phyloP scores from a whole-genome alignment of 2,797 vertebrate genomes.

The Lagodon rhomboides region DNA sequence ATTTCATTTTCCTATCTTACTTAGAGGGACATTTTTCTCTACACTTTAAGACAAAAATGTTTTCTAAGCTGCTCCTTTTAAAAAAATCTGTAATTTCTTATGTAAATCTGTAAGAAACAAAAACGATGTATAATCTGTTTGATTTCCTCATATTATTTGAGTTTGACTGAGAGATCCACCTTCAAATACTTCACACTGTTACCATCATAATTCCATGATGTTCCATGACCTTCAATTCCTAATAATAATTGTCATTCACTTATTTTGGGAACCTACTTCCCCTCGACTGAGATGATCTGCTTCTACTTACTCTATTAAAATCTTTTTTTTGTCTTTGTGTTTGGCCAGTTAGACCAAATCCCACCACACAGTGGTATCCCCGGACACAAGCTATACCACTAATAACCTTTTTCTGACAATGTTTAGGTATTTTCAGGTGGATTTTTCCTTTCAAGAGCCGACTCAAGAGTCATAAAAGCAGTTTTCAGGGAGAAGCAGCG shows the following conservation, averaged over 20 bases:
- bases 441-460: slow-evolving; percentile 39
- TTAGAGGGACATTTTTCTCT: neutral
- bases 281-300: neutral
- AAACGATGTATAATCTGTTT: slow-evolving; percentile 1
- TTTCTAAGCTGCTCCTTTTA: neutral
- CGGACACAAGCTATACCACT: neutral
- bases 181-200: neutral
- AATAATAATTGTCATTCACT: neutral
- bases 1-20: neutral
- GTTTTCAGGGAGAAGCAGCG: slow-evolving; percentile 36
- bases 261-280: neutral
- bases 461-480: slow-evolving; percentile 48
- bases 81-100: neutral
- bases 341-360: neutral
- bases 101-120: neutral
- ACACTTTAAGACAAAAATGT: neutral
- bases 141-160: slow-evolving; percentile 9
- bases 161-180: slow-evolving; percentile 53
- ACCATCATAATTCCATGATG: neutral
- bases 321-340: neutral
- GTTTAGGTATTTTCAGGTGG: slow-evolving; percentile 32
- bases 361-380: neutral
- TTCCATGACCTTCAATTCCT: neutral
- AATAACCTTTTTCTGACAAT: neutral
- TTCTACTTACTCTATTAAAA: neutral